Conservation (phyloP, 2,888 invertebrate species). For the Hirtodrosophila alboralis region DNA sequence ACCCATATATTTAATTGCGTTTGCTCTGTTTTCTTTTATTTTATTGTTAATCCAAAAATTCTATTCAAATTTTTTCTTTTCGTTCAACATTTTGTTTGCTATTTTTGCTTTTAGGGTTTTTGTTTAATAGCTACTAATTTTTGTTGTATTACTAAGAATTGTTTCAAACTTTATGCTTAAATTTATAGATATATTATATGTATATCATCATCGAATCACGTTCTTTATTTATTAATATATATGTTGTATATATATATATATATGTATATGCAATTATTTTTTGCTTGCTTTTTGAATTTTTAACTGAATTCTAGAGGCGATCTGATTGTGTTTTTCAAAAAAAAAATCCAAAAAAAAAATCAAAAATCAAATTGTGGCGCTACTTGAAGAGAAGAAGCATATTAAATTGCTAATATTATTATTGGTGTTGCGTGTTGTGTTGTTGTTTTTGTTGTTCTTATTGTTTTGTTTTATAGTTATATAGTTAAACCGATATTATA, state of each 20-base stretch:
- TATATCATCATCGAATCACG: conserved; percentile 53
- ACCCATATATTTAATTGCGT: conserved; percentile 44
- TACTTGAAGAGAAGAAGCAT: conserved; percentile 8
- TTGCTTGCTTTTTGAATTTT: not conserved
- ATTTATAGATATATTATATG: conserved; percentile 17
- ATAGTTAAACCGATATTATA: conserved; percentile 90
- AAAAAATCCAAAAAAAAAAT: too few species aligned
- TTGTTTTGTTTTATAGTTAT: conserved; percentile 22
- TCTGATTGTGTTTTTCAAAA: conserved; percentile 37
- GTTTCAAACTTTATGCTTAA: conserved; percentile 49
- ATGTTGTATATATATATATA: conserved; percentile 28
- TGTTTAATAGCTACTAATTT: conserved; percentile 62
- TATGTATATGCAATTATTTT: conserved; percentile 6
- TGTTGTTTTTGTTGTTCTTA: conserved; percentile 22
- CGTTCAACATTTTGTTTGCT: conserved; percentile 5
- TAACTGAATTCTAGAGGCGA: conserved; percentile 33
- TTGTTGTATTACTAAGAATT: conserved; percentile 64
- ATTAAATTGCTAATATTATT: conserved; percentile 11
- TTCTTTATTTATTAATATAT: conserved; percentile 47
- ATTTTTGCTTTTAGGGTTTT: conserved; percentile 7
- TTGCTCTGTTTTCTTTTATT: conserved; percentile 33
- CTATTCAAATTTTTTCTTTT: conserved; percentile 10
- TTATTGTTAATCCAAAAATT: conserved; percentile 18
- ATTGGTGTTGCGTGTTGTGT: too few species aligned
- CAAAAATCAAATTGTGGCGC: conserved; percentile 31